Percentiles rank a stretch among this genome's conserved stretches.
phyloP scores from a whole-genome alignment of 1,140 invertebrate species.

The Drosophila tani region DNA sequence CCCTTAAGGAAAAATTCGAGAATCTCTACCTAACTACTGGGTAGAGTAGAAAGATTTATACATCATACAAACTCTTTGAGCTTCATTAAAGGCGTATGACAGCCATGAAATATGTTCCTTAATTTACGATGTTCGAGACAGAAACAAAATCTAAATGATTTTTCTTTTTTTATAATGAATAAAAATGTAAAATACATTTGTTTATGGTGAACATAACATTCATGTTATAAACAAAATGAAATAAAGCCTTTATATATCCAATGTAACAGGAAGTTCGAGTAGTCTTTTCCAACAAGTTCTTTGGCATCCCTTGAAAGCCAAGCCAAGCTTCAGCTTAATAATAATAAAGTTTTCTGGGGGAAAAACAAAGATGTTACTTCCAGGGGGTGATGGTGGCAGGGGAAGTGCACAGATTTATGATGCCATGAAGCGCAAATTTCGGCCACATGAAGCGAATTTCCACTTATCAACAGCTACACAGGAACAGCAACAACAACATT shows the following conservation, averaged over 20 bases:
- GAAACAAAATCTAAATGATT: background rate
- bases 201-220: background rate
- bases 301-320: background rate
- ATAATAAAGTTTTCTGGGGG: constrained; percentile 9
- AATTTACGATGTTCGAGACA: background rate
- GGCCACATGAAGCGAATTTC: constrained; percentile 49
- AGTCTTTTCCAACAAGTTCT: background rate
- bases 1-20: constrained; percentile 12
- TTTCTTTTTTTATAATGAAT: background rate
- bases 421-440: constrained; percentile 46
- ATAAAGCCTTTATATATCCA: background rate
- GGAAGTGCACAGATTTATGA: constrained; percentile 56
- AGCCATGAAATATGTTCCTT: background rate
- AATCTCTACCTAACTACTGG: background rate
- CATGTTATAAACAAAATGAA: background rate
- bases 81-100: no score
- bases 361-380: background rate
- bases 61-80: no score
- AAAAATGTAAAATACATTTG: background rate
- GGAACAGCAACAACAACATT: constrained; percentile 46
- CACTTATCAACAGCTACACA: constrained; percentile 42
- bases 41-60: background rate
- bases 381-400: background rate
- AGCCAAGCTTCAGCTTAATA: background rate
- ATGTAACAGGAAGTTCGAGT: background rate